phyloP scores from a whole-genome alignment of 2,797 vertebrate genomes.

The Chelonia mydas region DNA sequence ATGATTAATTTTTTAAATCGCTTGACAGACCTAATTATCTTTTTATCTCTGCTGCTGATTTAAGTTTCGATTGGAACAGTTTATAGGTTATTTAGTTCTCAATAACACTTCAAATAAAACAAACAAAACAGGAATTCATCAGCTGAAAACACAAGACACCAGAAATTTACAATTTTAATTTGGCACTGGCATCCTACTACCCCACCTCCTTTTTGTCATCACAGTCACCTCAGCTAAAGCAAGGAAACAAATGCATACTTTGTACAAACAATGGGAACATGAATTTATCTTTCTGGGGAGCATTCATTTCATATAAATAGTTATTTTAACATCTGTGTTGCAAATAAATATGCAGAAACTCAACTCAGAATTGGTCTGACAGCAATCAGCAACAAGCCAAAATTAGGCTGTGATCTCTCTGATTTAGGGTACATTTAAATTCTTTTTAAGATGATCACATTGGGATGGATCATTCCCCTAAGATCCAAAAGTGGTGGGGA shows the following conservation, averaged over 20 bases:
- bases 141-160: slow-evolving; percentile 39
- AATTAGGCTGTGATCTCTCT: background rate
- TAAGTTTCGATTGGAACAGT: slow-evolving; percentile 42
- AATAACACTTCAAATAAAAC: slow-evolving; percentile 43
- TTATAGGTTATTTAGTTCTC: slow-evolving; percentile 51
- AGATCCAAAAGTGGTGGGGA: background rate
- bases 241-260: background rate
- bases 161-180: background rate
- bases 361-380: background rate
- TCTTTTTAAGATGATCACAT: background rate
- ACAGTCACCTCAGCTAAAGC: slow-evolving; percentile 17
- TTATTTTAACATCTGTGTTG: background rate
- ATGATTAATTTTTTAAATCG: too few relatives aligned
- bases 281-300: background rate
- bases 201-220: background rate
- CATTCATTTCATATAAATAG: background rate
- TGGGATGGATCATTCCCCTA: background rate
- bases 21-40: too few relatives aligned
- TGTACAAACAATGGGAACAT: background rate
- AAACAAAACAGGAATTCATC: slow-evolving; percentile 48
- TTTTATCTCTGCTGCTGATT: slow-evolving; percentile 19
- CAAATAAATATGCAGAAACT: background rate
- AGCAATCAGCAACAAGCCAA: background rate
- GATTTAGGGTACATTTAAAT: background rate
- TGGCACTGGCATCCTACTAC: background rate